Evolutionary conservation across 2,113 vertebrate genomes (phyloP).

Genomic region (Hippoglossus stenolepis): DNA sequence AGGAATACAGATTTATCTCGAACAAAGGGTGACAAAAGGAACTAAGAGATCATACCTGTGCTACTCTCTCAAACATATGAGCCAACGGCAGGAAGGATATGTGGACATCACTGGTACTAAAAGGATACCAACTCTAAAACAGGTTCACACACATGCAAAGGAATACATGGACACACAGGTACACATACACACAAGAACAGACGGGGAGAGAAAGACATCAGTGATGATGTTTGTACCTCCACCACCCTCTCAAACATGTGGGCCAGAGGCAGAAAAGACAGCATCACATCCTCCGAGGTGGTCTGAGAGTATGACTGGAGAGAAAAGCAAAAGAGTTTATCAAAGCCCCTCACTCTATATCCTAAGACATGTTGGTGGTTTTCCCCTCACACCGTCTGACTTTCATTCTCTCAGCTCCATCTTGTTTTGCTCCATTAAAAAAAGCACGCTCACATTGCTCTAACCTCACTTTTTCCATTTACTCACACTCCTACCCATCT

Average conservation of each 20-base stretch:
- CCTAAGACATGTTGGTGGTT: too few relatives aligned
- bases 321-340: neutral
- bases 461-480: too few relatives aligned
- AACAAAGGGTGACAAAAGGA: neutral
- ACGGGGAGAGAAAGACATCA: neutral
- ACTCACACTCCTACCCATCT: too few relatives aligned
- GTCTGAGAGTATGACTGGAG: constrained; percentile 36
- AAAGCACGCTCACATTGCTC: too few relatives aligned
- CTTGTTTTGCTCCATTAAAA: too few relatives aligned
- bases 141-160: neutral
- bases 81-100: constrained; percentile 86
- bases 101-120: constrained; percentile 71
- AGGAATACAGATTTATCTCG: neutral
- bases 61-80: constrained; percentile 84
- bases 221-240: constrained; percentile 39
- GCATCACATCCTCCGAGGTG: constrained; percentile 39
- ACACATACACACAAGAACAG: constrained; percentile 8
- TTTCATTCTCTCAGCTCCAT: too few relatives aligned
- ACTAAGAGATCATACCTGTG: constrained; percentile 73
- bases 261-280: constrained; percentile 63
- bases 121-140: constrained; percentile 59
- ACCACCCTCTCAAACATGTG: constrained; percentile 62
- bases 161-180: neutral
- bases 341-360: neutral
- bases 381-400: too few relatives aligned